phyloP scores from a whole-genome alignment of 2,113 vertebrate genomes.

The Pelodiscus sinensis region DNA sequence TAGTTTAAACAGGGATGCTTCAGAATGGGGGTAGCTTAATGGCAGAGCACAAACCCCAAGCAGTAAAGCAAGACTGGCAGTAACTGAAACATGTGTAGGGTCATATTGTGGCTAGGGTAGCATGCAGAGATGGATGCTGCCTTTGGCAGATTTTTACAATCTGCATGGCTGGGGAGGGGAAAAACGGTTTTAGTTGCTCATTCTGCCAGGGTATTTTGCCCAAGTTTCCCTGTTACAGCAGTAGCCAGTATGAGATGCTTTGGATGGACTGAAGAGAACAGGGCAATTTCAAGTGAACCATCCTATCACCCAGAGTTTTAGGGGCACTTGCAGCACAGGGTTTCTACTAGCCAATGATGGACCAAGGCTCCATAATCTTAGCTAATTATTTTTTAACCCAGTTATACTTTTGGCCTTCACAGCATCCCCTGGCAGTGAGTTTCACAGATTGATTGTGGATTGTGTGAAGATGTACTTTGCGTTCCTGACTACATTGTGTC shows the following conservation, averaged over 20 bases:
- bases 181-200: not conserved
- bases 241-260: not conserved
- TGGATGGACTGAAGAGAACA: not conserved
- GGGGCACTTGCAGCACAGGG: not conserved
- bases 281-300: not conserved
- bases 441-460: not conserved
- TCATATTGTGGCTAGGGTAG: not conserved
- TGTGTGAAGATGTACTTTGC: not conserved
- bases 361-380: not conserved
- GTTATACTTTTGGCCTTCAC: not conserved
- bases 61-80: not conserved
- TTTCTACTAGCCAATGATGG: not conserved
- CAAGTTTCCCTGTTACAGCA: not conserved
- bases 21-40: not conserved
- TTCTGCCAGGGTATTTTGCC: not conserved
- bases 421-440: not conserved
- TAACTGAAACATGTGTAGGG: not conserved
- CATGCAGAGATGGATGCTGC: not conserved
- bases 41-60: not conserved
- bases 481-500: not conserved
- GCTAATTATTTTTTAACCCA: not conserved
- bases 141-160: not conserved
- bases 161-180: not conserved
- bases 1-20: rapidly evolving
- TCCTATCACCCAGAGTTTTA: not conserved